Percentiles rank a stretch among this genome's conserved stretches.
Conservation (phyloP, 2,113 vertebrate species). For the Noturus placidus region DNA sequence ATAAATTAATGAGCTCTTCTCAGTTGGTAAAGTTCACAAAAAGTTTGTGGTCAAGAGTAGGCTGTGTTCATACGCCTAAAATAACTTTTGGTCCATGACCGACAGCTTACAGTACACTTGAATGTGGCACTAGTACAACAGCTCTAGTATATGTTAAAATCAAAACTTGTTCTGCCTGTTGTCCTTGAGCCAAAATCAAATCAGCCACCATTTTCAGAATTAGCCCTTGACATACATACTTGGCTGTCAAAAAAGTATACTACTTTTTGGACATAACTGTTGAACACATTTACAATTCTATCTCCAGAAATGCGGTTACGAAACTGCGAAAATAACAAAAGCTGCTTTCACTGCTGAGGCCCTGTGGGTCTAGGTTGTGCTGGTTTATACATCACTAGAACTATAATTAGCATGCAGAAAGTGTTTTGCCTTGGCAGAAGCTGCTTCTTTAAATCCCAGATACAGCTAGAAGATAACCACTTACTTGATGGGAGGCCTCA, state of each 20-base stretch:
- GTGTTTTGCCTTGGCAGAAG: background rate
- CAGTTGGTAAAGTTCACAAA: background rate
- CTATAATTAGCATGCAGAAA: background rate
- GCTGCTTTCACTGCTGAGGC: conserved; percentile 5
- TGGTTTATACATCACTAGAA: background rate
- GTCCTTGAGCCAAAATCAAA: background rate
- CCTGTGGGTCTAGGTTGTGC: background rate
- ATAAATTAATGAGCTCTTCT: background rate
- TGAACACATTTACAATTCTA: background rate
- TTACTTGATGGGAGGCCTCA: conserved; percentile 16
- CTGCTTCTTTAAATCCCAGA: conserved; percentile 6
- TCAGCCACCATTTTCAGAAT: background rate
- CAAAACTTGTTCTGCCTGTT: background rate
- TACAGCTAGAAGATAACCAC: conserved; percentile 7
- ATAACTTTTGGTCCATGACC: background rate
- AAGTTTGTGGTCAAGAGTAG: background rate
- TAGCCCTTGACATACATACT: background rate
- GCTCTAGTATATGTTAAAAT: background rate
- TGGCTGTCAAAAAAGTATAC: background rate
- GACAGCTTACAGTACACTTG: background rate
- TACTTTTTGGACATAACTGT: background rate
- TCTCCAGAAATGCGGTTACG: background rate
- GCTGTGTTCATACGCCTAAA: background rate
- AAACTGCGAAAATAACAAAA: conserved; percentile 9
- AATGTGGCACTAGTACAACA: background rate